Evolutionary conservation across 2,888 invertebrate species (phyloP).

Genomic region (Pterostichus madidus): DNA sequence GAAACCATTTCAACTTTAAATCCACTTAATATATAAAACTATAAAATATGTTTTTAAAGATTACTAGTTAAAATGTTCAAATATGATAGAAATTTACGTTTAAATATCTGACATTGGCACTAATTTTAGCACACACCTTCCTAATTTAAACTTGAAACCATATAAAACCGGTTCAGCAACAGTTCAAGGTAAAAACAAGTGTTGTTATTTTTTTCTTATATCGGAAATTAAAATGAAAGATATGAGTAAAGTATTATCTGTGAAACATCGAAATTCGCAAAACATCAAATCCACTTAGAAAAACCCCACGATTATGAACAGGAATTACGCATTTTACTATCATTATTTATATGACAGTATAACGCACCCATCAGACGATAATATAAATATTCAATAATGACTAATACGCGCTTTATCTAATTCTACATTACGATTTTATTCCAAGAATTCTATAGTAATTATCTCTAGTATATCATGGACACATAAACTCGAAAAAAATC

Average conservation of each 20-base stretch:
- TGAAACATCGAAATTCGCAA: constrained; percentile 1
- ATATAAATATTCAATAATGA: constrained; percentile 11
- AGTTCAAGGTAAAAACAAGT: not conserved
- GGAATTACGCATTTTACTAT: not conserved
- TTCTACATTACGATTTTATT: not conserved
- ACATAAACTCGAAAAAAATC: not conserved
- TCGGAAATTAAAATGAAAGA: not conserved
- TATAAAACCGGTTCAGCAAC: not conserved
- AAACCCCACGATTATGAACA: not conserved
- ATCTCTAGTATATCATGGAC: not conserved
- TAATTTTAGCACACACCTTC: not conserved
- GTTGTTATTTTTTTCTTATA: not conserved
- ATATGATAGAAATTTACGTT: not conserved
- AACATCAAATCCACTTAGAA: not conserved
- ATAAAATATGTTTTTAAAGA: too few relatives aligned
- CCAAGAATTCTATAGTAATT: constrained; percentile 1
- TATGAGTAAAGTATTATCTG: not conserved
- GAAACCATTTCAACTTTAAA: too few relatives aligned
- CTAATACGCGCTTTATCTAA: not conserved
- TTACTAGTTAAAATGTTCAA: not conserved
- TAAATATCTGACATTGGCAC: not conserved
- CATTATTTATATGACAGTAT: not conserved
- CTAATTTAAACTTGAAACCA: not conserved
- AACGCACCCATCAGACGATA: not conserved
- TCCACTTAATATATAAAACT: too few relatives aligned